These are phyloP conservation scores for Condylostylus longicornis DNA, from an alignment of 1,140 invertebrate genomes.

Conservation along the genomic window DNA sequence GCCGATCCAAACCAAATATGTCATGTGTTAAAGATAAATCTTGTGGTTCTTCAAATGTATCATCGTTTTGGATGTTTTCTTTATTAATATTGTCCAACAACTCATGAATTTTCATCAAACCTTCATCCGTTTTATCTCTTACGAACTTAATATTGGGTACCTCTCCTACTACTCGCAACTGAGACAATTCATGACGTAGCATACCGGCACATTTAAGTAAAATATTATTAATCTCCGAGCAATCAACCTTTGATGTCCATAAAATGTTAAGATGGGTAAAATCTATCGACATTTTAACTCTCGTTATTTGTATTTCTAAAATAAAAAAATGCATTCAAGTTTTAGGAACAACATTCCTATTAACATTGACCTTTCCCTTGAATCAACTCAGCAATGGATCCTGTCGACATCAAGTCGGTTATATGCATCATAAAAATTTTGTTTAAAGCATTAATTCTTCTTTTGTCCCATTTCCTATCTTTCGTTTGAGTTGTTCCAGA, in stretches of 20 bases:
- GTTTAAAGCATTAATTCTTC: conserved; percentile 47
- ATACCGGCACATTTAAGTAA: conserved; percentile 37
- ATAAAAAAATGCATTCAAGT: no score
- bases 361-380: conserved; percentile 43
- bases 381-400: conserved; percentile 41
- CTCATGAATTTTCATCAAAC: conserved; percentile 39
- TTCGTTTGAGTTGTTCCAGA: no score
- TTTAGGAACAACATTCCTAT: no score
- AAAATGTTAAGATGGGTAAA: conserved; percentile 49
- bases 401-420: conserved; percentile 55
- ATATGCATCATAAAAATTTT: conserved; percentile 66
- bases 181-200: conserved; percentile 51
- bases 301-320: conserved; percentile 50
- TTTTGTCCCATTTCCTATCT: conserved; percentile 32
- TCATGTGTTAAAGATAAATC: conserved; percentile 33
- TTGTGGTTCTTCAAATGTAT: conserved; percentile 6
- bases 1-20: conserved; percentile 52
- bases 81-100: conserved; percentile 41
- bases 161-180: conserved; percentile 49
- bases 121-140: conserved; percentile 40
- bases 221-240: conserved; percentile 23
- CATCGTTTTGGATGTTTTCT: conserved; percentile 28
- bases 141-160: conserved; percentile 57
- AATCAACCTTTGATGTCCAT: conserved; percentile 42
- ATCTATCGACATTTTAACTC: conserved; percentile 47